Conservation (phyloP, 1,140 invertebrate genomes). For the Heterodera schachtii region DNA sequence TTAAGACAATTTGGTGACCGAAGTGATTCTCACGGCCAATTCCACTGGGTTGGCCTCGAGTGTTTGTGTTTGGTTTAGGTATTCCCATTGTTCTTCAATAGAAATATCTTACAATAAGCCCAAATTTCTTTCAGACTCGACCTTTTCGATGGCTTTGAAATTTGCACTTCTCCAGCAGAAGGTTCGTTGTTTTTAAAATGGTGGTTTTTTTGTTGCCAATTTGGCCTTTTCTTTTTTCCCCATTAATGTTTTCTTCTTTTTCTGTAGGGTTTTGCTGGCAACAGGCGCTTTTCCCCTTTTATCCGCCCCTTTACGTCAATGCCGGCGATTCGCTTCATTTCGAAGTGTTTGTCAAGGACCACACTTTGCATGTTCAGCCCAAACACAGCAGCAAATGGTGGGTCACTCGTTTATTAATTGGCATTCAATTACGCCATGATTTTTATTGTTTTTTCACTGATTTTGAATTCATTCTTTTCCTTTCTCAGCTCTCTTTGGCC, state of each 20-base stretch:
- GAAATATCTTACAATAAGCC: background rate
- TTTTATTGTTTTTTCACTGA: background rate
- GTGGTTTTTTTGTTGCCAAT: background rate
- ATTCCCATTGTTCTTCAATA: background rate
- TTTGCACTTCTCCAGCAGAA: slow-evolving; percentile 38
- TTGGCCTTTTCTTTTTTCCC: background rate
- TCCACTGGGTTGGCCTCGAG: slow-evolving; percentile 18
- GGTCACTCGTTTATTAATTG: background rate
- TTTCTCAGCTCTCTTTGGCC: background rate
- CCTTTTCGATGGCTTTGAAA: slow-evolving; percentile 35
- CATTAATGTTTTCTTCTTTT: background rate
- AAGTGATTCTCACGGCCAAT: slow-evolving; percentile 26
- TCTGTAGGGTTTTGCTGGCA: slow-evolving; percentile 29
- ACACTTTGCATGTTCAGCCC: slow-evolving; percentile 31
- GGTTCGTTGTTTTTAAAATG: background rate
- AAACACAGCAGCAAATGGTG: too few species aligned
- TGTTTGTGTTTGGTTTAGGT: slow-evolving; percentile 37
- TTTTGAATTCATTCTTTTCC: background rate
- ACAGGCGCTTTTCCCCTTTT: slow-evolving; percentile 44
- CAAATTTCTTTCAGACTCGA: slow-evolving; percentile 21
- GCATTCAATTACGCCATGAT: background rate
- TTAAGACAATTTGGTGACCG: slow-evolving; percentile 30
- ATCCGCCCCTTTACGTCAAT: slow-evolving; percentile 18
- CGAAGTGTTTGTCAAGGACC: slow-evolving; percentile 35
- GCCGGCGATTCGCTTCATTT: slow-evolving; percentile 32